phyloP scores from a whole-genome alignment of 2,797 vertebrate species.

The Melopsittacus undulatus region DNA sequence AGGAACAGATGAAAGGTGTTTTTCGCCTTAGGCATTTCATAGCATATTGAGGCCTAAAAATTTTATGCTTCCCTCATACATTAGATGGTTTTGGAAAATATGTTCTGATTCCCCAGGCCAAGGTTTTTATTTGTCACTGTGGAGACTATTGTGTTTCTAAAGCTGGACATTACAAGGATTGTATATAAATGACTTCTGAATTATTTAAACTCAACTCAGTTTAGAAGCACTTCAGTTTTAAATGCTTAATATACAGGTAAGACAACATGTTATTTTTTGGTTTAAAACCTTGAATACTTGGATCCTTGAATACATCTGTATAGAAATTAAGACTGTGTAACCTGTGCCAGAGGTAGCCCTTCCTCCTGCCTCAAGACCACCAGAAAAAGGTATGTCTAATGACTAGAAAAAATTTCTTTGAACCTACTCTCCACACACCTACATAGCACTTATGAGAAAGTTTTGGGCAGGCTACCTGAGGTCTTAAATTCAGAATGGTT shows the following conservation, averaged over 20 bases:
- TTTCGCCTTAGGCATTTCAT: neutral
- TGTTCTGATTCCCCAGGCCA: neutral
- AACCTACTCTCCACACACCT: neutral
- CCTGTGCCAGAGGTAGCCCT: fast-evolving
- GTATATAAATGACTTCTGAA: neutral
- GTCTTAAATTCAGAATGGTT: neutral
- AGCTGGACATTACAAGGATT: neutral
- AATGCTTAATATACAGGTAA: neutral
- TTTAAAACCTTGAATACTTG: neutral
- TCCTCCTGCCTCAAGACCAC: neutral
- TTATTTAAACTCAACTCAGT: neutral
- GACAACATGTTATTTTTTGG: neutral
- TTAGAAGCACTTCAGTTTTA: neutral
- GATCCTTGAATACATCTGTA: neutral
- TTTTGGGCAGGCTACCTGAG: neutral
- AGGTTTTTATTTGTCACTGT: neutral
- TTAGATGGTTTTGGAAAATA: neutral
- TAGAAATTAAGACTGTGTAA: neutral
- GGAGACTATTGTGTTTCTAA: neutral
- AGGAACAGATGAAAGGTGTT: neutral
- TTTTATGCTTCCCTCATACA: neutral
- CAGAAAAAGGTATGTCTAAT: neutral
- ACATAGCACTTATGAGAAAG: neutral
- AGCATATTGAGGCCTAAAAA: neutral
- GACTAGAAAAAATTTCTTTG: neutral